phyloP scores from a whole-genome alignment of 2,888 invertebrate species.

The Stenchaetothrips biformis region DNA sequence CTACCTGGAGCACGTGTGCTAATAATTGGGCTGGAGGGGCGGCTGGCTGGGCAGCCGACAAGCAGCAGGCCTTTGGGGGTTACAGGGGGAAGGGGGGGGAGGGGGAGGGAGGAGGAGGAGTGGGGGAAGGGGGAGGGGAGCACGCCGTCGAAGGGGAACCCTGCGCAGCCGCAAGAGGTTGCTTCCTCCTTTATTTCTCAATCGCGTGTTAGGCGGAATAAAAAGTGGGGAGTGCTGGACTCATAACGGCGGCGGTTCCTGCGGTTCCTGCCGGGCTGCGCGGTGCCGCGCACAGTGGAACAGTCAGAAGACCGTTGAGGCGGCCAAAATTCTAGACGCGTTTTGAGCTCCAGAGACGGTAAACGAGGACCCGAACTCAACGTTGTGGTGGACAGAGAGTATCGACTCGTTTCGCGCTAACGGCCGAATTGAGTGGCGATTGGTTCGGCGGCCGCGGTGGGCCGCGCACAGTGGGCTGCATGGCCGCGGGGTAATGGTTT shows the following conservation, averaged over 20 bases:
- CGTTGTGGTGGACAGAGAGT: too few species aligned
- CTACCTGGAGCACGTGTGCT: slow-evolving; percentile 19
- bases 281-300: too few species aligned
- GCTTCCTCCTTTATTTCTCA: slow-evolving; percentile 9
- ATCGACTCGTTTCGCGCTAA: background rate
- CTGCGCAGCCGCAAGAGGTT: background rate
- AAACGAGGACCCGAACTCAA: too few species aligned
- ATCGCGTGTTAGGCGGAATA: background rate
- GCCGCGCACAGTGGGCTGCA: background rate
- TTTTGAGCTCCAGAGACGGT: too few species aligned
- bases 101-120: background rate
- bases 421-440: slow-evolving; percentile 9
- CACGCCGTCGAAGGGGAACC: background rate
- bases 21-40: slow-evolving; percentile 17
- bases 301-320: too few species aligned
- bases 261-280: too few species aligned
- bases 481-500: too few species aligned
- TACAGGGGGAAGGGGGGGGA: background rate
- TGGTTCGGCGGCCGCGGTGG: background rate
- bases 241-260: too few species aligned
- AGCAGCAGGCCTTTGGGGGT: background rate
- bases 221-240: background rate
- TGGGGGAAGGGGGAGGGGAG: background rate
- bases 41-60: background rate
- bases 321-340: too few species aligned